A percentile compares a stretch with the other conserved stretches of the same genome.
Evolutionary conservation across 2,113 vertebrate species (phyloP).

Genomic region (Marcusenius ussheri): DNA sequence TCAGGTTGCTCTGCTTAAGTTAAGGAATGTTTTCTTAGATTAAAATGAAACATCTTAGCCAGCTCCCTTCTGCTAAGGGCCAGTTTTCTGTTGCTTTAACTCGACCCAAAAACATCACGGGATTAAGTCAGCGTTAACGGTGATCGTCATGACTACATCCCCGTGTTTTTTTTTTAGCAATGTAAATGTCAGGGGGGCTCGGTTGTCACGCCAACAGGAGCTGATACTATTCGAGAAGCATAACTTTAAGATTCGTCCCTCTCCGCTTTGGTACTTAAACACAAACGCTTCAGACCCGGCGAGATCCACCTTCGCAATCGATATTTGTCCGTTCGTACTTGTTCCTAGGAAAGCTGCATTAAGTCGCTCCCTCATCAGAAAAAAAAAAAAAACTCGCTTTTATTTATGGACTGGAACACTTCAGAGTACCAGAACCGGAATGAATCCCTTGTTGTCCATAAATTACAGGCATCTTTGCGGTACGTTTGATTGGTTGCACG

Average conservation of each 20-base stretch:
- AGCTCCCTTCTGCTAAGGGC: neutral
- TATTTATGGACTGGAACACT: neutral
- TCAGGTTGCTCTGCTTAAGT: neutral
- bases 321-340: neutral
- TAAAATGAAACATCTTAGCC: neutral
- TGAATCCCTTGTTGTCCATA: slow-evolving; percentile 32
- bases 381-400: neutral
- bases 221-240: neutral
- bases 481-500: slow-evolving; percentile 33
- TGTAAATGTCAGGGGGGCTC: neutral
- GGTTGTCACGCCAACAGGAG: neutral
- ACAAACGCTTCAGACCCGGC: neutral
- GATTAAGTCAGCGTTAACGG: neutral
- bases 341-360: neutral
- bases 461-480: slow-evolving; percentile 33
- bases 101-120: neutral
- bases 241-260: neutral
- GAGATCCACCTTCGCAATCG: neutral
- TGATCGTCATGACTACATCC: neutral
- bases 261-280: neutral
- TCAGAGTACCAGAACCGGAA: slow-evolving; percentile 24
- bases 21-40: neutral
- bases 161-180: neutral
- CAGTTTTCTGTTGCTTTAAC: neutral
- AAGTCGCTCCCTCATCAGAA: neutral